Evolutionary conservation across 2,888 invertebrate species (phyloP), one percentile per base, ranked within the genome.

Genomic region (Selenia dentaria): DNA sequence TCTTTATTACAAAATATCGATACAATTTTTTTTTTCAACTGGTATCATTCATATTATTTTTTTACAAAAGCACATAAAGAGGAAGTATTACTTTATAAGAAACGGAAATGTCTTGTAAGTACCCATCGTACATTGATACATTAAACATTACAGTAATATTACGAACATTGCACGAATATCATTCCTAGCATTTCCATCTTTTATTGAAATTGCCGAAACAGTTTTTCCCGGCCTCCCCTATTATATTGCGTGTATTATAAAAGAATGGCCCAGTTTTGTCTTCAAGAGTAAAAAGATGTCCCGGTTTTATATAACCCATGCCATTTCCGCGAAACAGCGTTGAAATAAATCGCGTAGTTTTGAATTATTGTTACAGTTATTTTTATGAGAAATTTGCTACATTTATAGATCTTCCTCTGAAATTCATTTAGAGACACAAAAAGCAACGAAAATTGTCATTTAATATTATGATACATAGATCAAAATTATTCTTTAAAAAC

Each of bases 191-290:
- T 45, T 51, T 38, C 46, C 47, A 44, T 51, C 39, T 54, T 41
- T 45, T 51, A 56, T 56, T 54, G 54, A 56, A 52, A 59, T 49
- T 46, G 51, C 37, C 41, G 48, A 46, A 54, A 51, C 52, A 46
- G 37, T 22, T 22, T 22, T 50, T 8, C 22, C 22, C 22, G 8
- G 22, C 8, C 52, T 51, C 32, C 42, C 9, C 51, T 32, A 29
- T 41, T 8, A 47, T 45, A 35, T 33, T 11, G 24, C 28, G 32
- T 31, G 26, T 36, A 10, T 27, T 24, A 28, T 50, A 34, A 29
- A 44, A 25, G 16, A 45, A 40, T 38, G 35, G 34, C 24, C 27
- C 42, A 18, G 28, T 42, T 52, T 20, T 51, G 42, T 44, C 44
- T 49, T 48, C 28, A 27, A 31, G 36, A 25, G 31, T 43, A 50